These are phyloP conservation scores for Catocala fraxini DNA, from an alignment of 2,888 invertebrate genomes.

Conservation along the genomic window DNA sequence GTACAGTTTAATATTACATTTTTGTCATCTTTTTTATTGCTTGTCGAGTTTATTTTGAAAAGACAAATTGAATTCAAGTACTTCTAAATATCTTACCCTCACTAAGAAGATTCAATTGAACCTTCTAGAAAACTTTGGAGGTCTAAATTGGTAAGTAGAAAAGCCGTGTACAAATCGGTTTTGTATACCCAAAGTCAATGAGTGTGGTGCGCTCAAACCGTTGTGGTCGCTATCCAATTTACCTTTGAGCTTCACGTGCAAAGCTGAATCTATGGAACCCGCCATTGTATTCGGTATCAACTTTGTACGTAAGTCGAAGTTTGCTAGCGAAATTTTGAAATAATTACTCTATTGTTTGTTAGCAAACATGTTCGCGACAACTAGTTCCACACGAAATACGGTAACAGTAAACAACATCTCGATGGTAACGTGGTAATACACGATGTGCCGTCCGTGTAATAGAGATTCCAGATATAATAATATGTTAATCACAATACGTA, in stretches of 20 bases:
- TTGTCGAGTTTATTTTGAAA: too few species aligned
- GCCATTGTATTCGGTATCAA: constrained; percentile 45
- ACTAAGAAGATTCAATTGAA: neutral
- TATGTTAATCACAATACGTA: neutral
- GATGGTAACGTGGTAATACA: neutral
- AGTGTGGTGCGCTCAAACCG: constrained; percentile 55
- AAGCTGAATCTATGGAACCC: constrained; percentile 57
- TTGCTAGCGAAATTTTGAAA: constrained; percentile 45
- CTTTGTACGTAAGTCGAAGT: constrained; percentile 41
- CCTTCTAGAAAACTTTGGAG: constrained; percentile 8
- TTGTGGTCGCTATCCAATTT: constrained; percentile 79
- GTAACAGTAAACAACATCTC: constrained; percentile 10
- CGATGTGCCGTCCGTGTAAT: constrained; percentile 5
- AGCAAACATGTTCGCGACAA: constrained; percentile 23
- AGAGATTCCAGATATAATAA: neutral
- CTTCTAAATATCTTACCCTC: too few species aligned
- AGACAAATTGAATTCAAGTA: too few species aligned
- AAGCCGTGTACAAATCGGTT: constrained; percentile 54
- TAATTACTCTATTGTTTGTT: constrained; percentile 47
- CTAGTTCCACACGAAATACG: constrained; percentile 14
- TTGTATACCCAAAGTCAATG: constrained; percentile 58
- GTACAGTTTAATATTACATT: constrained; percentile 22
- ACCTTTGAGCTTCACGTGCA: constrained; percentile 71
- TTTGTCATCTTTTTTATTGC: neutral
- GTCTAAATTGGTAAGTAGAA: constrained; percentile 41